phyloP scores from a whole-genome alignment of 2,113 vertebrate genomes.

The Camarhynchus parvulus region DNA sequence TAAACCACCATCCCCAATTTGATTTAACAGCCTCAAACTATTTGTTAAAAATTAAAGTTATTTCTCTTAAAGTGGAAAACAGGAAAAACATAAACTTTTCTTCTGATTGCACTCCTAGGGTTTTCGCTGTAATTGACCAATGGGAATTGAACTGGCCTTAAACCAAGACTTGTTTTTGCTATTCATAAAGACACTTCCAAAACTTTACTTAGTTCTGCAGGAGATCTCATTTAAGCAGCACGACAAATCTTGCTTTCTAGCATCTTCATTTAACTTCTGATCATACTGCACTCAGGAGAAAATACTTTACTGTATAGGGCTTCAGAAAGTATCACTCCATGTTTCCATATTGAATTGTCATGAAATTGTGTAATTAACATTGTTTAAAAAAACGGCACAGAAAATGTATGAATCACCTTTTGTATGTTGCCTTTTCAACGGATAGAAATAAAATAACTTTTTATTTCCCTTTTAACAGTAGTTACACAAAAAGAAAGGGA shows the following conservation, averaged over 20 bases:
- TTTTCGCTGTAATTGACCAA: not conserved
- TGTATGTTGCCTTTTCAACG: not conserved
- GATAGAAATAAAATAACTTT: not conserved
- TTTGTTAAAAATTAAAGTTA: not conserved
- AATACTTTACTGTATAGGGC: not conserved
- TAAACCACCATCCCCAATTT: not conserved
- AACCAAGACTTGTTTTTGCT: not conserved
- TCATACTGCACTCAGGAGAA: not conserved
- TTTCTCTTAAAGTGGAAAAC: not conserved
- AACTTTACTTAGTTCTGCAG: not conserved
- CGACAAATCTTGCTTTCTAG: not conserved
- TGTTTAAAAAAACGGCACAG: not conserved
- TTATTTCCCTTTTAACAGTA: constrained; percentile 58
- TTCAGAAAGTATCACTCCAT: not conserved
- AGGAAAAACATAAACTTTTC: not conserved
- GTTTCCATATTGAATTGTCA: not conserved
- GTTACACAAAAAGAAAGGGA: constrained; percentile 77
- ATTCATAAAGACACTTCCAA: not conserved
- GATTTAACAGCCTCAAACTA: not conserved
- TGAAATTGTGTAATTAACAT: not conserved
- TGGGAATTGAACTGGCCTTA: not conserved
- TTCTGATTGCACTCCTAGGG: not conserved
- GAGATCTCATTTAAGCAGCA: not conserved
- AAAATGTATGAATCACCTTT: not conserved
- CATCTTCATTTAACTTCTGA: not conserved